A percentile compares a stretch with the other conserved stretches of the same genome.
Evolutionary conservation across 2,888 invertebrate genomes (phyloP).

Genomic region (Capitulum mitella): DNA sequence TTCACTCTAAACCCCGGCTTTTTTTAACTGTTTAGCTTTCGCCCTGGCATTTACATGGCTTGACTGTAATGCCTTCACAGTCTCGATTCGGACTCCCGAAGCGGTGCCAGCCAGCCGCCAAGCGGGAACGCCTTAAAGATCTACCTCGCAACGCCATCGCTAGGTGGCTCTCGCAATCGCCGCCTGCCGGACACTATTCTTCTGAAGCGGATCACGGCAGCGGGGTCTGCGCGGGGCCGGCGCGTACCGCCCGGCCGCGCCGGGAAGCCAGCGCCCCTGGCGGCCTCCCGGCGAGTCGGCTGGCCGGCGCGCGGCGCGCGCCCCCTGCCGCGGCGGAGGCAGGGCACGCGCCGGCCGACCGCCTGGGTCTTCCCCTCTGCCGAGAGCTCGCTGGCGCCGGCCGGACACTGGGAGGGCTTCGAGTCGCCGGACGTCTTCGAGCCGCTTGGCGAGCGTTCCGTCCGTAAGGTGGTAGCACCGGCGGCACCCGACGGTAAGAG

Average conservation of each 20-base stretch:
- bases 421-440: neutral
- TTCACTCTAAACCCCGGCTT: no score
- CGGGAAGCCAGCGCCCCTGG: neutral
- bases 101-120: no score
- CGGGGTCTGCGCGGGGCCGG: neutral
- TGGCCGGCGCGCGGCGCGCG: neutral
- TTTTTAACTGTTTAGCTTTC: no score
- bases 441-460: neutral
- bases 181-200: neutral
- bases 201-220: neutral
- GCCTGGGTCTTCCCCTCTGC: neutral
- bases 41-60: no score
- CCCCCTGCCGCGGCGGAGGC: neutral
- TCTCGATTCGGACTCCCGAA: no score
- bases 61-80: no score
- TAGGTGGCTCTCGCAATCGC: neutral
- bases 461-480: neutral
- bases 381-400: neutral
- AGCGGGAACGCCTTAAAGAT: no score
- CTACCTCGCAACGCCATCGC: neutral
- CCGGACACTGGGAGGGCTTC: neutral
- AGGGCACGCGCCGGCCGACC: neutral
- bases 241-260: neutral
- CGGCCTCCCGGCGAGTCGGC: neutral
- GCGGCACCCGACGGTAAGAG: neutral